A percentile compares a stretch with the other conserved stretches of the same genome.
These are phyloP conservation scores for Sebastes minor DNA, from an alignment of 2,797 vertebrate genomes.

Conservation along the genomic window DNA sequence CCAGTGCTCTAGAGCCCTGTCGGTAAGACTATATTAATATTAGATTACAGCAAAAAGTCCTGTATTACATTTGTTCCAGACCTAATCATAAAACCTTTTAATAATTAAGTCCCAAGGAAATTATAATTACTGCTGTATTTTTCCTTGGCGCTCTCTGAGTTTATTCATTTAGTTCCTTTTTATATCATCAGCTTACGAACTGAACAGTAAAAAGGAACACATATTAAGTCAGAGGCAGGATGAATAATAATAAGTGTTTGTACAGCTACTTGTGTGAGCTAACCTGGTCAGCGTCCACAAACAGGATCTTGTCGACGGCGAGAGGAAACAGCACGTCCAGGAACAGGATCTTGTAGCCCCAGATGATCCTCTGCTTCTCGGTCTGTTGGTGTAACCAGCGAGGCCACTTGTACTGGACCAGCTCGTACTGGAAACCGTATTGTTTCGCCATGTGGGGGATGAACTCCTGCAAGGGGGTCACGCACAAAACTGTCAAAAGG, in stretches of 20 bases:
- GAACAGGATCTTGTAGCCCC: conserved; percentile 99
- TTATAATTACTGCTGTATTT: not conserved
- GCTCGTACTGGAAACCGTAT: conserved; percentile 94
- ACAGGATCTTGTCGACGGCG: conserved; percentile 96
- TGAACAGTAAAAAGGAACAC: not conserved
- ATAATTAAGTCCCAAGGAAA: not conserved
- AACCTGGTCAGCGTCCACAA: conserved; percentile 98
- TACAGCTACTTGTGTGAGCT: not conserved
- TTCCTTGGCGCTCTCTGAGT: no score
- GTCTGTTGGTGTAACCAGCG: conserved; percentile 95
- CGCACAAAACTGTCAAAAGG: not conserved
- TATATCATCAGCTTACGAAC: not conserved
- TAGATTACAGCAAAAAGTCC: not conserved
- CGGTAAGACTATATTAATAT: not conserved
- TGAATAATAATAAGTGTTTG: not conserved
- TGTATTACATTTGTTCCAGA: not conserved
- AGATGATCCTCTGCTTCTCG: conserved; percentile 97
- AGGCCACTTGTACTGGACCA: conserved; percentile 98
- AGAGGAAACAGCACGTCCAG: conserved; percentile 97
- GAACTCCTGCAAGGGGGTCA: conserved; percentile 82
- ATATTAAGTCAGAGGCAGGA: not conserved
- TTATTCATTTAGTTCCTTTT: not conserved
- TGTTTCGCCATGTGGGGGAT: conserved; percentile 93
- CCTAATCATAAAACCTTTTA: not conserved
- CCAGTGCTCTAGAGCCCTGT: no score